A percentile compares a stretch with the other conserved stretches of the same genome.
These are phyloP conservation scores for Byasa hedistus DNA, from an alignment of 2,888 invertebrate genomes.

Conservation along the genomic window DNA sequence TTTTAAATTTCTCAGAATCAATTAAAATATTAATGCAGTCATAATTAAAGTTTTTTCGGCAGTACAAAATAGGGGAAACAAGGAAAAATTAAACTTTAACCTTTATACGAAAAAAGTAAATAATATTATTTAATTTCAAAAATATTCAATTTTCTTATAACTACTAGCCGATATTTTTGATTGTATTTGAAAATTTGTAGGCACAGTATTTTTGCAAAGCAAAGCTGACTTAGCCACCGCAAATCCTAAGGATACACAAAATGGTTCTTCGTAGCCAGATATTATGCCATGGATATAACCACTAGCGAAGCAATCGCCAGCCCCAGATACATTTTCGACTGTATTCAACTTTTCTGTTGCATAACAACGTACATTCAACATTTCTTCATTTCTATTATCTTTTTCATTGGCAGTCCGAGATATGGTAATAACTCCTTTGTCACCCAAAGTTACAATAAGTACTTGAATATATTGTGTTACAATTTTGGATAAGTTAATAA, in stretches of 20 bases:
- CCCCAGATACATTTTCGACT: conserved; percentile 88
- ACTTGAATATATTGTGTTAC: conserved; percentile 76
- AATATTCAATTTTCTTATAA: conserved; percentile 3
- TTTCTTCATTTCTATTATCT: conserved; percentile 31
- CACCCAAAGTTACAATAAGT: conserved; percentile 82
- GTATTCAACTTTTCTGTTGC: conserved; percentile 55
- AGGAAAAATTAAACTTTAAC: no score
- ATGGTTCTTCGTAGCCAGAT: conserved; percentile 73
- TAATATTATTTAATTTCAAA: neutral
- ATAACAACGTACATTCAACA: conserved; percentile 53
- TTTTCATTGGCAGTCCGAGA: conserved; percentile 43
- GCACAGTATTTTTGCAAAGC: conserved; percentile 81
- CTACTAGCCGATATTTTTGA: conserved; percentile 3
- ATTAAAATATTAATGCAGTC: no score
- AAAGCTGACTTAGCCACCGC: conserved; percentile 82
- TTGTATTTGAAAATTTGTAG: conserved; percentile 42
- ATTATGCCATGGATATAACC: conserved; percentile 85
- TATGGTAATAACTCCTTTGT: conserved; percentile 79
- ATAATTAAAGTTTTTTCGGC: no score
- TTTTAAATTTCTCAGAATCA: no score
- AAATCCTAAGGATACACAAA: conserved; percentile 82
- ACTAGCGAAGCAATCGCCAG: conserved; percentile 88
- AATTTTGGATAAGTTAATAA: conserved; percentile 50
- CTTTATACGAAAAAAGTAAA: no score
- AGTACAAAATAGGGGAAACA: no score